Conservation (phyloP, 2,888 invertebrate species). For the Caenorhabditis japonica region DNA sequence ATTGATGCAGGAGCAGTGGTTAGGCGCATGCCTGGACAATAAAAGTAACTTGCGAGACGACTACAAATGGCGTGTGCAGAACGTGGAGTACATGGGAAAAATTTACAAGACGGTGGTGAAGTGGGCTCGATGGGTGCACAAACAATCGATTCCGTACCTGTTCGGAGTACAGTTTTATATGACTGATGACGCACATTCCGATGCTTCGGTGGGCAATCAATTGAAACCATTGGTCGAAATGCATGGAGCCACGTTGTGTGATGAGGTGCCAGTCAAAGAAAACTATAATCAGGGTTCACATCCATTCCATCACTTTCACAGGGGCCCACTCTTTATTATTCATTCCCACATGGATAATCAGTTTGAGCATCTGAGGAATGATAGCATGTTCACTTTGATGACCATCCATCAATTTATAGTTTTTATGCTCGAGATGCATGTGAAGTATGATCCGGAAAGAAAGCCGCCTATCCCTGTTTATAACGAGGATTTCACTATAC, state of each 20-base stretch:
- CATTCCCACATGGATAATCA: constrained; percentile 7
- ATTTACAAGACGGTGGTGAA: constrained; percentile 12
- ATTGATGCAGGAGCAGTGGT: constrained; percentile 25
- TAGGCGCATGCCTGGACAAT: constrained; percentile 11
- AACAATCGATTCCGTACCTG: constrained; percentile 15
- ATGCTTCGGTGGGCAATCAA: background rate
- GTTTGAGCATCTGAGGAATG: constrained; percentile 1
- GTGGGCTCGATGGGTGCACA: constrained; percentile 29
- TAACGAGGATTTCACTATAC: too few species aligned
- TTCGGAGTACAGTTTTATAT: constrained; percentile 18
- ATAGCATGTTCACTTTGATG: constrained; percentile 16
- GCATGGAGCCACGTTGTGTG: constrained; percentile 12
- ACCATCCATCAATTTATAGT: constrained; percentile 12
- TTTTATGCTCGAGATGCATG: constrained; percentile 21
- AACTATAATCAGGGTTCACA: constrained; percentile 13
- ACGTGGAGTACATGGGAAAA: constrained; percentile 14
- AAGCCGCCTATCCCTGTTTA: constrained; percentile 11
- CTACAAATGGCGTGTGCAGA: constrained; percentile 23
- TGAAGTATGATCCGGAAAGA: constrained; percentile 5
- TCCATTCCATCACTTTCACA: constrained; percentile 18
- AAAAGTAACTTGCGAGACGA: constrained; percentile 22
- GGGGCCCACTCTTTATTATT: constrained; percentile 18
- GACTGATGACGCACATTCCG: background rate
- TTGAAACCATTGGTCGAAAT: constrained; percentile 20
- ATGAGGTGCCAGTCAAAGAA: constrained; percentile 8